Evolutionary conservation across 1,140 invertebrate genomes (phyloP), one percentile per base, ranked within the genome.

Genomic region (Harlomillsia oculata): DNA sequence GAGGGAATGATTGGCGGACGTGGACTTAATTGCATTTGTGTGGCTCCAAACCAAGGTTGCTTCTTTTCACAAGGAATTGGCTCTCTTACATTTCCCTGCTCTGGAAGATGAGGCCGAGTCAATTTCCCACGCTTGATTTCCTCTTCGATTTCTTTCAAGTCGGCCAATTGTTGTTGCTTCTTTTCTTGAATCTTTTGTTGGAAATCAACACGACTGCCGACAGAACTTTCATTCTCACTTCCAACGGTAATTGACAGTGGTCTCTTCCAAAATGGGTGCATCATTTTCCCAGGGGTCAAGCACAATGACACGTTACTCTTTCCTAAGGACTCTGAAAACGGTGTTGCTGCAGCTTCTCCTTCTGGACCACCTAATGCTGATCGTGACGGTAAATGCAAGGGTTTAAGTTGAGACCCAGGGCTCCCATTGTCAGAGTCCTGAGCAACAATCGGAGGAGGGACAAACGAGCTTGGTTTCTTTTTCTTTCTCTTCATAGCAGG

Each of bases 181-280:
- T 91, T 91, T 68, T 89, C 86, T 66, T 87, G 82, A 1, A 91
- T 70, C 67, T 91, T 91, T 63, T 88, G 84, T 61, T 87, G 82
- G 59, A 91, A 90, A 62, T 89, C 87, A 2, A 89, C 82, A 14
- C 82, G 74, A 1, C 83, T 87, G 1, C 83, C 81, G 1, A 84
- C 79, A 62, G 81, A 81, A 1, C 80, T 78, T 67, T 87, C 85
- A 59, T 81, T 81, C 66, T 87, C 83, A 66, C 76, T 84, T 40
- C 20, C 65, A 53, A 51, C 67, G 43, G 65, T 70, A n/a, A 71
- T 72, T 2, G 82, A 81, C 13, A 86, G 70, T 0, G 85, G 83
- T 46, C 82, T 73, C 56, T 86, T 79, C 87, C 87, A 89, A 74
- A 89, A 89, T 3, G 83, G 85, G 65, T 80, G 78, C 28, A 77